Conservation (phyloP, 1,140 invertebrate genomes). For the Orchestia grillus region DNA sequence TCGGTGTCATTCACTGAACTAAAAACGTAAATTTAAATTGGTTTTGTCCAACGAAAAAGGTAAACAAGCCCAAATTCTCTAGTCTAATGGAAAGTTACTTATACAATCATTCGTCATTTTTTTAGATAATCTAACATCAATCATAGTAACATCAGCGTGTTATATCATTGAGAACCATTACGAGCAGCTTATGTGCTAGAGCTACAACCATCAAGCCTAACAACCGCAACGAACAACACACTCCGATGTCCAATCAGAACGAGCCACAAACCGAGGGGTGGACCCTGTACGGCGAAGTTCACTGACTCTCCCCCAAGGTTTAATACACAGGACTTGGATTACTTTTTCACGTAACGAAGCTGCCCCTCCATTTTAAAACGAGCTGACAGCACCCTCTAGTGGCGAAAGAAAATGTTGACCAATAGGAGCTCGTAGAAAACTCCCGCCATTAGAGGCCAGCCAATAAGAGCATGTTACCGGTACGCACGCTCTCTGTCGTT, state of each 20-base stretch:
- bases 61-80: neutral
- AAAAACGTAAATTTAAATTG: neutral
- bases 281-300: neutral
- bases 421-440: neutral
- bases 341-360: neutral
- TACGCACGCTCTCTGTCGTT: neutral
- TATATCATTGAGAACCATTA: neutral
- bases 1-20: neutral
- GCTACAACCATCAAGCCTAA: neutral
- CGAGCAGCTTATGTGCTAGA: neutral
- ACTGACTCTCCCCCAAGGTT: constrained; percentile 53
- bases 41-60: neutral
- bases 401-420: neutral
- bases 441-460: neutral
- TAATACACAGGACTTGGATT: neutral
- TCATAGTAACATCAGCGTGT: neutral
- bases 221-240: neutral
- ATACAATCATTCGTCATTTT: neutral
- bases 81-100: neutral
- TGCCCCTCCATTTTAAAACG: neutral
- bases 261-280: constrained; percentile 13
- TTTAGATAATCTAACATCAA: neutral
- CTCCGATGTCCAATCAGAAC: constrained; percentile 11
- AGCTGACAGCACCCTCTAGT: neutral
- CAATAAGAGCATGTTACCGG: neutral